Evolutionary conservation across 2,888 invertebrate species (phyloP), one percentile per base, ranked within the genome.

Genomic region (Eretmocerus hayati): DNA sequence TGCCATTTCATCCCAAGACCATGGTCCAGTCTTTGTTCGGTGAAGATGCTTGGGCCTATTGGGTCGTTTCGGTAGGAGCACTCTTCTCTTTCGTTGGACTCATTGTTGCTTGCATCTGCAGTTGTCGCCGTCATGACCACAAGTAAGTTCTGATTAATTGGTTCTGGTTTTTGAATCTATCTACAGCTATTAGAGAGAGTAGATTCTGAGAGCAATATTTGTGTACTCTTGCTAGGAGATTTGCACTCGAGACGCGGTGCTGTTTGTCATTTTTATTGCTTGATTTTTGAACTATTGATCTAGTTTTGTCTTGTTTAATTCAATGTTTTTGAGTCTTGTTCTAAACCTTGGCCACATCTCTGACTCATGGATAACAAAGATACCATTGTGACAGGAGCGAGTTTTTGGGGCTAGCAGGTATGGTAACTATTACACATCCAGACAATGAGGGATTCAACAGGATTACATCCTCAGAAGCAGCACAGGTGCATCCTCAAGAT

Each of bases 91-190:
- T 79, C 40, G 71, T 77, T 47, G 75, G 75, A 50, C 73, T 77
- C 62, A 73, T 85, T 56, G 77, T 81, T 53, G 78, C 79, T 58
- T 87, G 86, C 71, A 79, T 86, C 57, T 86, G 86, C 68, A 81
- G 81, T 67, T 86, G 86, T 72, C 81, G 83, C 62, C 83, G 83
- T 62, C 81, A 81, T 61, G 79, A 82, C 63, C 84, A 83, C 66
- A 87, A 86, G 86, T 86, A 75, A 81, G 77, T 74, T 37, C 32
- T 15, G 43, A n/a, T n/a, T n/a, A n/a, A n/a, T n/a, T n/a, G n/a
- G n/a, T n/a, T n/a, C n/a, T n/a, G n/a, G n/a, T n/a, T n/a, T n/a
- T n/a, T n/a, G n/a, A n/a, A n/a, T n/a, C n/a, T n/a, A n/a, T n/a
- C n/a, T n/a, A n/a, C n/a, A n/a, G n/a, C n/a, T n/a, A n/a, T n/a